Conservation (phyloP, 2,888 invertebrate species). For the Rhogogaster chlorosoma region DNA sequence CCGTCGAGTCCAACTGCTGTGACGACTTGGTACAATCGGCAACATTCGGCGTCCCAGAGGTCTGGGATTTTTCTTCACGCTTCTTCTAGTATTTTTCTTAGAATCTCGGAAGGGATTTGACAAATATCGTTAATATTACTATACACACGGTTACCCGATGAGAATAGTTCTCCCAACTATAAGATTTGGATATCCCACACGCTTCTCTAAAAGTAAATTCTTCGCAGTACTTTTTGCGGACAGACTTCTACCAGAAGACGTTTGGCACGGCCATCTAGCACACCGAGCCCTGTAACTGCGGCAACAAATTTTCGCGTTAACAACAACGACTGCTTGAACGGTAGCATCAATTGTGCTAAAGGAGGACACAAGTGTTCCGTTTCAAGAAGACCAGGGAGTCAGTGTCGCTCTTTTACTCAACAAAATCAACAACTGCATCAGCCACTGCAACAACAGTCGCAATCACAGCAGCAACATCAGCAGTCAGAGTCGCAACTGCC, state of each 20-base stretch:
- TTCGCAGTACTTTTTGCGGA: slow-evolving; percentile 55
- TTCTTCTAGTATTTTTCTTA: background rate
- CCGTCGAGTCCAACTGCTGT: slow-evolving; percentile 57
- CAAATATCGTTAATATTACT: background rate
- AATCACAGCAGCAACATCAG: slow-evolving; percentile 38
- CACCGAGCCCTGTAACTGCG: slow-evolving; percentile 51
- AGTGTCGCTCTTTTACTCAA: slow-evolving; percentile 45
- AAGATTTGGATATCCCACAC: background rate
- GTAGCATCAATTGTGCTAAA: slow-evolving; percentile 7
- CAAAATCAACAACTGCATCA: slow-evolving; percentile 38
- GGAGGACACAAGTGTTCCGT: slow-evolving; percentile 38
- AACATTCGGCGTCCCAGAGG: slow-evolving; percentile 52
- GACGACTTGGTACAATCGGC: slow-evolving; percentile 63
- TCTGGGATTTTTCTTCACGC: background rate
- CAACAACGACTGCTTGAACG: slow-evolving; percentile 33
- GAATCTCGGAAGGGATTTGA: background rate
- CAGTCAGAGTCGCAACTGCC: background rate
- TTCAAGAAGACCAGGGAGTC: slow-evolving; percentile 53
- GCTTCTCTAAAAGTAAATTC: background rate
- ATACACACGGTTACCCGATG: background rate
- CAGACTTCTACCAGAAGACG: slow-evolving; percentile 49
- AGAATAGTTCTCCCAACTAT: background rate
- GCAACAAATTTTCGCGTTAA: slow-evolving; percentile 28
- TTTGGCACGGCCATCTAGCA: slow-evolving; percentile 54
- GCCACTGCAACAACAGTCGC: slow-evolving; percentile 40